Base-by-base conservation (phyloP, 2,888 invertebrate species). In the Onthophagus sagittarius region DNA sequence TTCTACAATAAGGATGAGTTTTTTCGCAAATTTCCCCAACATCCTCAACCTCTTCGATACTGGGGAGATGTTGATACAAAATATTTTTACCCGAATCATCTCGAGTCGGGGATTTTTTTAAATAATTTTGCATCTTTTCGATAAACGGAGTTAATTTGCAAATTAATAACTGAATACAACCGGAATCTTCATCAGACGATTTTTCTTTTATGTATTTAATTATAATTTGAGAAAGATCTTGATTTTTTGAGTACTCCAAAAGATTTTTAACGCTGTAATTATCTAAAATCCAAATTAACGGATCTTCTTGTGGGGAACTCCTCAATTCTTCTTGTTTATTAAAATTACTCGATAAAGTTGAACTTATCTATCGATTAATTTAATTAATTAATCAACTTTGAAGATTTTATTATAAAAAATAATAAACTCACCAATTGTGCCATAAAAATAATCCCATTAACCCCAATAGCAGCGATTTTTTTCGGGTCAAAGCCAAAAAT, bases 391-490 rank as follows among this genome's bases (percentile, higher is more conserved):
- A 32, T 39, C 1, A 14, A 69, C 33, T 32, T 32, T 13, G 11
- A 33, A 15, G 14, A 31, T 14, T n/a, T 15, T 11, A 5, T 6
- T 6, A 23, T 11, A 33, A 13, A 14, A 63, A 7, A 7, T n/a
- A 0, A 7, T 62, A 23, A 15, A 84, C 88, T 87, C 85, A 94
- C 95, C 90, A 94, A 88, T 86, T 95, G 94, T 0, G 95, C 94
- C 13, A 95, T 88, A 84, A 94, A 94, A 76, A 95, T 91, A 13
- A 95, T 88, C 15, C 93, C 93, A 83, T 95, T 95, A 13, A 95
- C 89, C 11, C 94, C 93, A 63, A 95, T 91, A 0, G 95, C 94
- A 33, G 93, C 92, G 75, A 95, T 88, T 85, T 93, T 93, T 73
- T 89, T 89, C 0, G 92, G 88, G 82, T 95, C 93, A 71, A 95